Evolutionary conservation across 92 coral and sea anemone species (phyloP).

Genomic region (Porites lobata): DNA sequence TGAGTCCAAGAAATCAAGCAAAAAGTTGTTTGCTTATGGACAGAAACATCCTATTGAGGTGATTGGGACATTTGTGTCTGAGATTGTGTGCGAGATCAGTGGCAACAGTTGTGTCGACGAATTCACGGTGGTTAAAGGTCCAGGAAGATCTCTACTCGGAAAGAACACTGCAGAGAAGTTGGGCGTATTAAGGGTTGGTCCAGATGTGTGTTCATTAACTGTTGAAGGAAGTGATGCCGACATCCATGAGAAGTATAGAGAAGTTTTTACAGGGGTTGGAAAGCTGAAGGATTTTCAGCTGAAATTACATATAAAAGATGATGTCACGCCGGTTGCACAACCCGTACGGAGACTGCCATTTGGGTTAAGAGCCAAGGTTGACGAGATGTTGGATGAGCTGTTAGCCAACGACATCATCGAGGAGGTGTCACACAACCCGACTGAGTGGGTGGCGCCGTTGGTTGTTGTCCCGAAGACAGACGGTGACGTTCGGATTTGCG

Average conservation of each 20-base stretch:
- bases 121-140: slow-evolving; percentile 48
- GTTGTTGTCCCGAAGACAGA: slow-evolving; percentile 56
- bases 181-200: slow-evolving; percentile 17
- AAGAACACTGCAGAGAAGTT: slow-evolving; percentile 31
- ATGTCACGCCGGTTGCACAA: slow-evolving; percentile 39
- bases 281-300: slow-evolving; percentile 21
- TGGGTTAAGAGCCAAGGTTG: not conserved
- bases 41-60: too few relatives aligned
- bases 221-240: slow-evolving; percentile 18
- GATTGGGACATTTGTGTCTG: not conserved
- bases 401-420: too few relatives aligned
- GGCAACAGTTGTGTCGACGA: slow-evolving; percentile 45
- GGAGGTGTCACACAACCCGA: slow-evolving; percentile 46
- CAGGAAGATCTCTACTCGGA: slow-evolving; percentile 38
- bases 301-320: slow-evolving; percentile 12
- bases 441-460: slow-evolving; percentile 43
- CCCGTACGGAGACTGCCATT: slow-evolving; percentile 10
- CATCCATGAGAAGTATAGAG: slow-evolving; percentile 29
- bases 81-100: slow-evolving; percentile 47
- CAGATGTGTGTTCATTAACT: slow-evolving; percentile 18
- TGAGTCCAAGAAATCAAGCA: too few relatives aligned
- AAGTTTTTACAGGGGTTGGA: slow-evolving; percentile 28
- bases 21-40: too few relatives aligned
- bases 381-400: not conserved
- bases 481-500: slow-evolving; percentile 40